A percentile compares a stretch with the other conserved stretches of the same genome.
Conservation (phyloP, 2,888 invertebrate species). For the Rhaphigaster nebulosa region DNA sequence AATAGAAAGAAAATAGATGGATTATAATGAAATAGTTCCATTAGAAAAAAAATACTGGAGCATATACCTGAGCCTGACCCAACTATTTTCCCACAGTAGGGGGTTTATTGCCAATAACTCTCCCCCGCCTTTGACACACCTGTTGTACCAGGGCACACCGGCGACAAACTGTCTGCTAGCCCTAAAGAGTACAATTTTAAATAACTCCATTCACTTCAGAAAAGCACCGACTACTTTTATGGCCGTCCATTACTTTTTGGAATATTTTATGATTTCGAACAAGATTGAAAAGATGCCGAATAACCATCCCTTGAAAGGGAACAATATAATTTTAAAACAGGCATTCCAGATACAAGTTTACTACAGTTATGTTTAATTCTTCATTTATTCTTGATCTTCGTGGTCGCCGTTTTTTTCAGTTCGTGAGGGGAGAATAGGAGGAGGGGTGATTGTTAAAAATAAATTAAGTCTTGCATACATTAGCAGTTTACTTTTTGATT, state of each 20-base stretch:
- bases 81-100: constrained; percentile 41
- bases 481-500: too few species aligned
- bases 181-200: not conserved
- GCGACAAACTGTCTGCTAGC: constrained; percentile 13
- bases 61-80: constrained; percentile 24
- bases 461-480: too few species aligned
- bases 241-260: not conserved
- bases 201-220: not conserved
- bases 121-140: constrained; percentile 13
- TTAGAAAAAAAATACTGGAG: constrained; percentile 30
- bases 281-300: not conserved
- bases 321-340: not conserved
- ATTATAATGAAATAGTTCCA: not conserved
- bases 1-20: not conserved
- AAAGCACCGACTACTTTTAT: not conserved
- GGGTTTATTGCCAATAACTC: constrained; percentile 42
- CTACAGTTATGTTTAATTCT: not conserved
- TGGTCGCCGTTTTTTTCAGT: not conserved
- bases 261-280: not conserved
- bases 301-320: not conserved
- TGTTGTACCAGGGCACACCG: constrained; percentile 9
- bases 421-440: too few species aligned
- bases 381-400: not conserved
- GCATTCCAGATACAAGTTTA: not conserved
- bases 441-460: too few species aligned